Evolutionary conservation across 2,797 vertebrate genomes (phyloP), one percentile per base, ranked within the genome.

Genomic region (Loriculus beryllinus): DNA sequence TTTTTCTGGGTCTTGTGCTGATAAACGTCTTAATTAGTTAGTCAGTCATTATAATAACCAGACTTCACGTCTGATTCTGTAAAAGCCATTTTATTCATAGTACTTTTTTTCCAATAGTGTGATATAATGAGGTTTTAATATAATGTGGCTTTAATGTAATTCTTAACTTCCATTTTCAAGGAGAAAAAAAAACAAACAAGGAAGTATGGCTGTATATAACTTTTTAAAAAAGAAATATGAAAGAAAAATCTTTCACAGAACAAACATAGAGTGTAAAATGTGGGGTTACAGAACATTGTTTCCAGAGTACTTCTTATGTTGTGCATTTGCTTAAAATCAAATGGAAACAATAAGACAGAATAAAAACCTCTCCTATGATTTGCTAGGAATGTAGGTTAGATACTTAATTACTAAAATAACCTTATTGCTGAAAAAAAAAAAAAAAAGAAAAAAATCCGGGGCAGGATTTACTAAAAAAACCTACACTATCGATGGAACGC

Each of bases 131-230:
- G 8, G 1, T 14, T 33, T 56, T 33, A 15, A 40, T 51, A 62
- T 14, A 57, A 9, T 9, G 1, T 39, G 12, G 1, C 31, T 90
- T 79, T 57, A 88, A 31, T 19, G 1, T 10, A 67, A 62, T 25
- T 62, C 23, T 54, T 49, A 21, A 5, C 14, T 86, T 84, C 3
- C 5, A 4, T 39, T 10, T 10, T 51, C n/a, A 56, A 52, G 22
- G 5, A 57, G 33, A 7, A 51, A 65, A 42, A 42, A 56, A 31
- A 13, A 0, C 0, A 37, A 11, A 8, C 1, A 28, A 26, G 4
- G 47, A 87, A 82, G 65, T 45, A 14, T 33, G 18, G 18, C 31
- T 67, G 13, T n/a, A n/a, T n/a, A n/a, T n/a, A n/a, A n/a, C n/a
- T n/a, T n/a, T n/a, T n/a, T n/a, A 40, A 51, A 51, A 65, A 35